These are phyloP conservation scores for Chauna torquata DNA, from an alignment of 2,113 vertebrate species.

Conservation along the genomic window DNA sequence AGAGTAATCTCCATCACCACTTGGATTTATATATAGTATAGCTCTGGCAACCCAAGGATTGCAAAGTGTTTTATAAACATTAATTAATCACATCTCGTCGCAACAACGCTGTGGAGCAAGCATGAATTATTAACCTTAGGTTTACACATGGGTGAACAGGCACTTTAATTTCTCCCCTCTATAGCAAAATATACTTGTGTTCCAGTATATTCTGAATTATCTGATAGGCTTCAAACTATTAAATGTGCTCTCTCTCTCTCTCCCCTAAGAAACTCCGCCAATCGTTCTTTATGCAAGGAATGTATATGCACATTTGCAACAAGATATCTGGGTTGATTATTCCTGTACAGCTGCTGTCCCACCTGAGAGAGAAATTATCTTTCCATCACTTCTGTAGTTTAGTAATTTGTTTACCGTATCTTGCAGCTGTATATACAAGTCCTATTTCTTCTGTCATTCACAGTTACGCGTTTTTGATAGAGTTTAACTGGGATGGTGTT, in stretches of 20 bases:
- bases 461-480: fast-evolving
- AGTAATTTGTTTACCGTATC: background rate
- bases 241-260: fast-evolving
- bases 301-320: background rate
- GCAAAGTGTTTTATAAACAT: background rate
- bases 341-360: background rate
- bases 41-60: background rate
- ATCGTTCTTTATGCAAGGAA: background rate
- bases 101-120: background rate
- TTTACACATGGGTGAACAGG: background rate
- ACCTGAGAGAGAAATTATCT: background rate
- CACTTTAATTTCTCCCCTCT: background rate
- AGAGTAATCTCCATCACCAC: background rate
- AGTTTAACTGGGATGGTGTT: background rate
- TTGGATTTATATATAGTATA: background rate
- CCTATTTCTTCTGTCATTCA: background rate
- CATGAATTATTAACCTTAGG: background rate
- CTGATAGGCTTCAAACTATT: background rate
- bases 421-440: background rate
- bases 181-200: background rate
- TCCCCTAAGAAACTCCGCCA: fast-evolving
- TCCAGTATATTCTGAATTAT: background rate
- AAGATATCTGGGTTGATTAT: background rate
- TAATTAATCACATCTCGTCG: background rate
- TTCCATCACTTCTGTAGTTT: background rate